These are phyloP conservation scores for Galemys pyrenaicus DNA, from an alignment of 2,113 vertebrate species.

Conservation along the genomic window DNA sequence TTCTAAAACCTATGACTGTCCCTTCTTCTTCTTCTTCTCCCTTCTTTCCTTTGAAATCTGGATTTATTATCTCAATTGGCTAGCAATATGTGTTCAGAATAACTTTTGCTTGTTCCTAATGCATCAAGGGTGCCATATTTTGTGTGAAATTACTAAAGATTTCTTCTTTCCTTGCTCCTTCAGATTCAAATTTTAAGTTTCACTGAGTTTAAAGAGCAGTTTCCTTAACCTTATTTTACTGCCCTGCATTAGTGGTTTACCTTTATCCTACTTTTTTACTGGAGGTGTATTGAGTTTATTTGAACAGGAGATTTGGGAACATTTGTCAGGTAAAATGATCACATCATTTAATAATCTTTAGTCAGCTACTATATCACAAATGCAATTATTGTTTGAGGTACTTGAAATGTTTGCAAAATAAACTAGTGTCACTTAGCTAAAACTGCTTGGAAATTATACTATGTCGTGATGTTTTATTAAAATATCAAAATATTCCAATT, in stretches of 20 bases:
- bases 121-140: background rate
- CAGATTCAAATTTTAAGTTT: constrained; percentile 23
- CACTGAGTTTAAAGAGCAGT: rapidly evolving
- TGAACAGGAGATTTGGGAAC: background rate
- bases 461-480: constrained; percentile 46
- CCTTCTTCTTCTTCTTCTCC: background rate
- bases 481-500: constrained; percentile 71
- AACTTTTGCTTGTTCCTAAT: constrained; percentile 5
- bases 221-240: background rate
- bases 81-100: constrained; percentile 12
- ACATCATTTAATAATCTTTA: constrained; percentile 35
- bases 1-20: background rate
- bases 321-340: constrained; percentile 13
- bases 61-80: background rate
- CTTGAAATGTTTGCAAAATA: background rate
- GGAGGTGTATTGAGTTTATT: constrained; percentile 14
- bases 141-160: constrained; percentile 5
- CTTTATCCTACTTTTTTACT: constrained; percentile 29
- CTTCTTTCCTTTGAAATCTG: background rate
- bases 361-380: background rate
- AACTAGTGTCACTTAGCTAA: background rate
- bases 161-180: constrained; percentile 28
- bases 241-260: background rate
- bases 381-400: background rate
- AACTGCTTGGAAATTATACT: background rate